phyloP scores from a whole-genome alignment of 2,888 invertebrate genomes.

The Lissocephala sabroskyi region DNA sequence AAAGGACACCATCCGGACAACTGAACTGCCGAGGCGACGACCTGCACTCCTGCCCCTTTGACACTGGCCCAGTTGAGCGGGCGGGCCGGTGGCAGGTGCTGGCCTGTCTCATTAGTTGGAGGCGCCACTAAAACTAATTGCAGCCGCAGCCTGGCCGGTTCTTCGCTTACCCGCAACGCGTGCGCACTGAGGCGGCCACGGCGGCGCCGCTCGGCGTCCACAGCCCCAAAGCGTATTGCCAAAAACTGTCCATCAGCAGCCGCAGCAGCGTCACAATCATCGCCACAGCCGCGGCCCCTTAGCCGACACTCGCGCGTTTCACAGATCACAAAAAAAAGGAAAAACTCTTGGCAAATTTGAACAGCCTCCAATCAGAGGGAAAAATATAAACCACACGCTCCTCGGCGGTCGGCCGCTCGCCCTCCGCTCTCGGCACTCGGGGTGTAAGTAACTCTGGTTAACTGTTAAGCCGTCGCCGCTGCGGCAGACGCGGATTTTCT shows the following conservation, averaged over 20 bases:
- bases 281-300: slow-evolving; percentile 9
- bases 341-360: slow-evolving; percentile 25
- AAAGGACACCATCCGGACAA: slow-evolving; percentile 17
- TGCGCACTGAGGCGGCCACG: slow-evolving; percentile 42
- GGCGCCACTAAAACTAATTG: slow-evolving; percentile 27
- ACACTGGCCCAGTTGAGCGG: slow-evolving; percentile 4
- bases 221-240: slow-evolving; percentile 28
- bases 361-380: too few species aligned
- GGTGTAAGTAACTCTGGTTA: slow-evolving; percentile 37
- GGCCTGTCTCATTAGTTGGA: slow-evolving; percentile 38
- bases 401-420: slow-evolving; percentile 25
- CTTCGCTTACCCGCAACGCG: slow-evolving; percentile 50
- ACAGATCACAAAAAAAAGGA: slow-evolving; percentile 11
- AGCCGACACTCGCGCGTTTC: slow-evolving; percentile 34
- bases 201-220: slow-evolving; percentile 36
- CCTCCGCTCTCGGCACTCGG: slow-evolving; percentile 42
- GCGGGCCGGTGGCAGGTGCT: neutral
- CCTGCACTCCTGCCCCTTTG: neutral
- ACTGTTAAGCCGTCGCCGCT: slow-evolving; percentile 24
- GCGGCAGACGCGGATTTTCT: slow-evolving; percentile 27
- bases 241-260: slow-evolving; percentile 52
- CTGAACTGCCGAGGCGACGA: too few species aligned
- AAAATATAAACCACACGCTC: too few species aligned
- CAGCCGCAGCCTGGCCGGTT: slow-evolving; percentile 9
- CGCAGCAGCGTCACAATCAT: slow-evolving; percentile 5